A percentile compares a stretch with the other conserved stretches of the same genome.
These are phyloP conservation scores for Hydropsyche tenuis DNA, from an alignment of 1,140 invertebrate genomes.

Conservation along the genomic window DNA sequence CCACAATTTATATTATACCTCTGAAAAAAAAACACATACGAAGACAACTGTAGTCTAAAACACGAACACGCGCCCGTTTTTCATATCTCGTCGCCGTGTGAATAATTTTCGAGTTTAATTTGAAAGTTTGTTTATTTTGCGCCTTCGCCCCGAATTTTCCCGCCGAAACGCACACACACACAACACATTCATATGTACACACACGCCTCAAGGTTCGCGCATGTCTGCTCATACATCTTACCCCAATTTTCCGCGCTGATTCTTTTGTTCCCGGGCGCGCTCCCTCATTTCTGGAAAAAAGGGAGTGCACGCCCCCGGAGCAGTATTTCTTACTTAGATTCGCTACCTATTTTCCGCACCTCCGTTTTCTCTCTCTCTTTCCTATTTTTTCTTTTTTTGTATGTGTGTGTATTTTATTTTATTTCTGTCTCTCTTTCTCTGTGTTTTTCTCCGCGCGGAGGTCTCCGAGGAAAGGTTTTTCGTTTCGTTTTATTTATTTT, in stretches of 20 bases:
- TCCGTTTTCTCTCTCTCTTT: not conserved
- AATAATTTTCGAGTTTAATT: slow-evolving; percentile 43
- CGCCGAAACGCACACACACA: not conserved
- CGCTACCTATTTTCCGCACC: slow-evolving; percentile 13
- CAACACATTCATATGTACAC: no score
- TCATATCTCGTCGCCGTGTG: slow-evolving; percentile 5
- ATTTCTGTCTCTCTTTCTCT: not conserved
- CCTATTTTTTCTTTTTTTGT: not conserved
- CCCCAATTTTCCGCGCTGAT: slow-evolving; percentile 50
- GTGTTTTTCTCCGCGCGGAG: not conserved
- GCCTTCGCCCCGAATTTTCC: slow-evolving; percentile 27
- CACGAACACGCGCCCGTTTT: no score
- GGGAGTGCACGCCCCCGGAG: not conserved
- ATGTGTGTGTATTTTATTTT: not conserved
- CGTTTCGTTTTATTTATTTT: no score
- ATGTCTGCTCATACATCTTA: slow-evolving; percentile 45
- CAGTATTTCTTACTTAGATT: slow-evolving; percentile 36
- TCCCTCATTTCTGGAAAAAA: slow-evolving; percentile 10
- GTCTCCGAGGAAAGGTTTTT: not conserved
- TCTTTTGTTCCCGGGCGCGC: slow-evolving; percentile 47
- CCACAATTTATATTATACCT: no score
- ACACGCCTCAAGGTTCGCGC: not conserved
- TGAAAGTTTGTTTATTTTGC: slow-evolving; percentile 47
- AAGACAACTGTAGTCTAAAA: no score
- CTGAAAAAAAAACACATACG: no score